phyloP scores from a whole-genome alignment of 2,888 invertebrate species.

The Tupiocoris notatus region DNA sequence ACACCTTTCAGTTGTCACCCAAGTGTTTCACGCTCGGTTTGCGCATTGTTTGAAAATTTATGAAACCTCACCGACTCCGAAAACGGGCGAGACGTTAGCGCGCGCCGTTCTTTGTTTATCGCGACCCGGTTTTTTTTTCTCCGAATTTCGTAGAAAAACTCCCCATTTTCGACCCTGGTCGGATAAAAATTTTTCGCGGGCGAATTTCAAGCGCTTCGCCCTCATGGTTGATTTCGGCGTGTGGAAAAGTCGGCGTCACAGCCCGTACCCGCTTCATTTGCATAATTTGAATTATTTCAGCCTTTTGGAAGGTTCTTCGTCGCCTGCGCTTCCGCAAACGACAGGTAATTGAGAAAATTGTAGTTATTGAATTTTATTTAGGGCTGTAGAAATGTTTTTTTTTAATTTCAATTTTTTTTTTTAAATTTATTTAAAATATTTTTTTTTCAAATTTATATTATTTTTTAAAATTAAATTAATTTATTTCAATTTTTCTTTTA shows the following conservation, averaged over 20 bases:
- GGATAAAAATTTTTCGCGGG: neutral
- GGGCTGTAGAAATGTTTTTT: neutral
- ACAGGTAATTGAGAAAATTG: too few relatives aligned
- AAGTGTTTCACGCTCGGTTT: neutral
- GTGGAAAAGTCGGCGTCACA: conserved; percentile 46
- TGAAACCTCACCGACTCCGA: neutral
- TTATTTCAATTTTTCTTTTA: too few relatives aligned
- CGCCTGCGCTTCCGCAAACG: neutral
- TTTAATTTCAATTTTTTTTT: neutral
- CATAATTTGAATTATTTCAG: conserved; percentile 26
- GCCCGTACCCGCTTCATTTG: conserved; percentile 46
- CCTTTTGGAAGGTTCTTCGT: conserved; percentile 25
- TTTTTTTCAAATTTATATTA: too few relatives aligned
- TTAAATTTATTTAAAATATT: too few relatives aligned
- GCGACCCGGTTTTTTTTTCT: conserved; percentile 8
- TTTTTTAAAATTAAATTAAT: too few relatives aligned
- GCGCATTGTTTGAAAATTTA: neutral
- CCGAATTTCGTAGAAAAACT: neutral
- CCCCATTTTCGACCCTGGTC: neutral
- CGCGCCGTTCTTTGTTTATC: neutral
- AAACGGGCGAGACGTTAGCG: too few relatives aligned
- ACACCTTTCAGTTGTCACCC: neutral
- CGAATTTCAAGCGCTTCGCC: neutral
- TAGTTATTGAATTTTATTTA: neutral
- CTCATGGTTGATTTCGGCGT: conserved; percentile 47